Percentiles rank a stretch among this genome's conserved stretches.
Evolutionary conservation across 2,888 invertebrate genomes (phyloP).

Genomic region (Colostygia pectinataria): DNA sequence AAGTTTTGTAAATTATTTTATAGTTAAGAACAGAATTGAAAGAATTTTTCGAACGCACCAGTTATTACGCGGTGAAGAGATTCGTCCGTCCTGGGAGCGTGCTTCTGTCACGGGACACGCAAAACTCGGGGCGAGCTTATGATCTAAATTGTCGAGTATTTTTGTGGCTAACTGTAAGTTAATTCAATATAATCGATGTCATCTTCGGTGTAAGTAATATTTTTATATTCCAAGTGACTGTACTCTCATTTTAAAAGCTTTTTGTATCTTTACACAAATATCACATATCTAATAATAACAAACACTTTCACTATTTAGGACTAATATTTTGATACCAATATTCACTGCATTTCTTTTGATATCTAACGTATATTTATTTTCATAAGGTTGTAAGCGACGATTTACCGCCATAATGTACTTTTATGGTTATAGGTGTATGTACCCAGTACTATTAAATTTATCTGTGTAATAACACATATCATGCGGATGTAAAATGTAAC

Average conservation of each 20-base stretch:
- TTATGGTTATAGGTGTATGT: conserved; percentile 71
- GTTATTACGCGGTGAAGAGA: conserved; percentile 51
- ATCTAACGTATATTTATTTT: conserved; percentile 71
- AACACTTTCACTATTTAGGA: conserved; percentile 70
- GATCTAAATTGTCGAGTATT: conserved; percentile 51
- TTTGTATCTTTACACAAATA: conserved; percentile 72
- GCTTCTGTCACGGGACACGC: conserved; percentile 16
- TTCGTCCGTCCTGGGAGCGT: conserved; percentile 32
- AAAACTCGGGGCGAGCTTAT: conserved; percentile 51
- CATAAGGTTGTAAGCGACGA: conserved; percentile 68
- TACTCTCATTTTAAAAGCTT: conserved; percentile 58
- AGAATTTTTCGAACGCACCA: conserved; percentile 56
- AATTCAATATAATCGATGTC: conserved; percentile 51
- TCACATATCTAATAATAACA: conserved; percentile 79
- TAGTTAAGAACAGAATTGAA: conserved; percentile 63
- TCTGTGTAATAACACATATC: conserved; percentile 80
- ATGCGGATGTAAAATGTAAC: conserved; percentile 70
- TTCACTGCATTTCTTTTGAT: conserved; percentile 77
- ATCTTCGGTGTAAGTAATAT: conserved; percentile 64
- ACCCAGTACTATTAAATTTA: conserved; percentile 72
- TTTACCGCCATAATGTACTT: conserved; percentile 73
- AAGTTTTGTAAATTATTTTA: conserved; percentile 76
- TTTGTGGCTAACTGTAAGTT: conserved; percentile 57
- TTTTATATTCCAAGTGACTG: conserved; percentile 70
- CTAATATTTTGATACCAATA: conserved; percentile 80